A percentile compares a stretch with the other conserved stretches of the same genome.
phyloP scores from a whole-genome alignment of 2,797 vertebrate species.

The Hypotaenidia philippensis region DNA sequence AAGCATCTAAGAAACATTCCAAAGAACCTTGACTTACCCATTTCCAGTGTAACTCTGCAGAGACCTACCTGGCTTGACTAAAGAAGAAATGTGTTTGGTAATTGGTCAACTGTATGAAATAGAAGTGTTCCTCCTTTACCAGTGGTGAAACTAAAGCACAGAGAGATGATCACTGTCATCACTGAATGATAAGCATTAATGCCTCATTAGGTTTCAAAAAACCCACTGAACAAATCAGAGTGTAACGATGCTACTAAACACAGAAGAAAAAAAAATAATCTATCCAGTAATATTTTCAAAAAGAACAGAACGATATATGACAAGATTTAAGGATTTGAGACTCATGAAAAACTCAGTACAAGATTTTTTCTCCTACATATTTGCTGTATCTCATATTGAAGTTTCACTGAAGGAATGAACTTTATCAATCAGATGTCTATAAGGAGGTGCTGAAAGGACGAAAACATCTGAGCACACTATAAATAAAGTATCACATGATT shows the following conservation, averaged over 20 bases:
- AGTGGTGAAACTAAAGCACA: neutral
- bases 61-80: neutral
- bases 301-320: neutral
- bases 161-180: neutral
- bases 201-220: neutral
- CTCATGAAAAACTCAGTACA: neutral
- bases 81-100: neutral
- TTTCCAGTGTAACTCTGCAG: neutral
- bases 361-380: neutral
- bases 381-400: neutral
- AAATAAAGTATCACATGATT: neutral
- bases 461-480: neutral
- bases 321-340: neutral
- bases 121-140: neutral
- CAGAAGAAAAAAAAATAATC: neutral
- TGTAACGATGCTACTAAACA: neutral
- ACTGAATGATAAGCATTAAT: neutral
- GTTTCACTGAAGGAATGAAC: neutral
- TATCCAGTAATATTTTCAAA: neutral
- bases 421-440: neutral
- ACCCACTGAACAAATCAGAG: neutral
- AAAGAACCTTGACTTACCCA: neutral
- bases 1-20: neutral
- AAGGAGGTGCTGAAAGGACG: neutral
- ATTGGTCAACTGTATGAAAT: neutral